Evolutionary conservation across 2,113 vertebrate species (phyloP).

Genomic region (Lophura nycthemera): DNA sequence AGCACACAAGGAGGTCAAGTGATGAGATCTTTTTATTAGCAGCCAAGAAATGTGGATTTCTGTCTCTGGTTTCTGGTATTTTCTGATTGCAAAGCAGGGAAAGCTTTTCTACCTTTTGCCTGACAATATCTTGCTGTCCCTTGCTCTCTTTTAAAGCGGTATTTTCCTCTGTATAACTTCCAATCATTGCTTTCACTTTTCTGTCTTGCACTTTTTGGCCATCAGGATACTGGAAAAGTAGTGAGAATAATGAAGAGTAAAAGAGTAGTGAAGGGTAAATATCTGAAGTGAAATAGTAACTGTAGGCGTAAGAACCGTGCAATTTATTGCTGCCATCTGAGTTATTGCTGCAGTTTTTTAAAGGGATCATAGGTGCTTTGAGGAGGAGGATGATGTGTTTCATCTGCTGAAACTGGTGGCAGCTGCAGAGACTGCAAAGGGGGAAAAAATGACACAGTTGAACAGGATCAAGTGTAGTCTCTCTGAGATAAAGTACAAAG

Average conservation of each 20-base stretch:
- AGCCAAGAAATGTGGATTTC: not conserved
- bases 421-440: not conserved
- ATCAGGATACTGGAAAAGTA: not conserved
- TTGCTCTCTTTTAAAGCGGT: not conserved
- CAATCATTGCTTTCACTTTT: not conserved
- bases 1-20: fast-evolving
- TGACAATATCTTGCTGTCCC: not conserved
- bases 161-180: not conserved
- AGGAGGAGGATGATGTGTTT: not conserved
- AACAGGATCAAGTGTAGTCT: not conserved
- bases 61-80: not conserved
- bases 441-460: not conserved
- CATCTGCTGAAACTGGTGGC: not conserved
- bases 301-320: not conserved
- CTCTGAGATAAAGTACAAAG: not conserved
- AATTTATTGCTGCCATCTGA: not conserved
- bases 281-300: not conserved
- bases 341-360: not conserved
- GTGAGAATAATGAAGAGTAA: not conserved
- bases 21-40: not conserved
- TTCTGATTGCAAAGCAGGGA: not conserved
- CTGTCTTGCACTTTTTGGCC: not conserved
- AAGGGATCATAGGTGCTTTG: not conserved
- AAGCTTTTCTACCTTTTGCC: not conserved
- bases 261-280: not conserved